Evolutionary conservation across 2,797 vertebrate genomes (phyloP).

Genomic region (Varecia variegata): DNA sequence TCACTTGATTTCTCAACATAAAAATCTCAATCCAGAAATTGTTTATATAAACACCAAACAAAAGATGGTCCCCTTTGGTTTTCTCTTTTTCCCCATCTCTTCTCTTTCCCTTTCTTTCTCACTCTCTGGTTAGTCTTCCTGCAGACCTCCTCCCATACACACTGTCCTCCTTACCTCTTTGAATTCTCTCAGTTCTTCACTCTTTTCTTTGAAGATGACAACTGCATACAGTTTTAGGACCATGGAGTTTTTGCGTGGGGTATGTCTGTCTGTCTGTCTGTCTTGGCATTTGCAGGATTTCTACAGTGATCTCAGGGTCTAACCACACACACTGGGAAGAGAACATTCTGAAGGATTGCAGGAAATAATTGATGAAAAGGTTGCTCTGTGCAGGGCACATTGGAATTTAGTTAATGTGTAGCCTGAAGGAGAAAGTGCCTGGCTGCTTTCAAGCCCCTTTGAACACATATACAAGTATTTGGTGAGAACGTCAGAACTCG

Average conservation of each 20-base stretch:
- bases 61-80: background rate
- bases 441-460: constrained; percentile 69
- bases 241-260: background rate
- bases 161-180: background rate
- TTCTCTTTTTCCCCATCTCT: background rate
- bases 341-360: constrained; percentile 67
- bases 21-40: background rate
- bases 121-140: background rate
- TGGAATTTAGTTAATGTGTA: constrained; percentile 77
- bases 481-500: constrained; percentile 71
- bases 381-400: constrained; percentile 56
- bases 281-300: constrained; percentile 39
- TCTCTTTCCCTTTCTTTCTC: background rate
- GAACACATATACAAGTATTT: constrained; percentile 68
- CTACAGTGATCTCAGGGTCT: background rate
- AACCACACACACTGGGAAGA: constrained; percentile 31
- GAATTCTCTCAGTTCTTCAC: background rate
- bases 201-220: background rate
- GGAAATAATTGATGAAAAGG: constrained; percentile 75
- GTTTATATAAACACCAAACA: background rate
- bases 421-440: constrained; percentile 69
- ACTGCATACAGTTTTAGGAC: background rate
- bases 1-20: constrained; percentile 42
- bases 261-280: background rate
- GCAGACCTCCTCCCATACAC: background rate